phyloP scores from a whole-genome alignment of 2,888 invertebrate genomes.

The Agriotes lineatus region DNA sequence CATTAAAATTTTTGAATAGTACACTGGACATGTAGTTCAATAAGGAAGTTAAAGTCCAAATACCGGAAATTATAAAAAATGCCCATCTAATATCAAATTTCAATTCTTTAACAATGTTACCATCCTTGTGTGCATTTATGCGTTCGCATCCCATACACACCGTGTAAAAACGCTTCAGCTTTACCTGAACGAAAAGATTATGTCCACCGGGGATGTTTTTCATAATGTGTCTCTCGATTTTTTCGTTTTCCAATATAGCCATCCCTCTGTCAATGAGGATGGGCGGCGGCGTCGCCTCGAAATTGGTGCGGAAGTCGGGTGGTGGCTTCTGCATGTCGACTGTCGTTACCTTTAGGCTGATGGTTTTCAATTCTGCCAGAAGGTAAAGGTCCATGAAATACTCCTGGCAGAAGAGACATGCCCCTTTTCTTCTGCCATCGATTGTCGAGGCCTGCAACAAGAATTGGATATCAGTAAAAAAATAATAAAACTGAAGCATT shows the following conservation, averaged over 20 bases:
- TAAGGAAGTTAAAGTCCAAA: too few relatives aligned
- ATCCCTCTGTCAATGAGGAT: slow-evolving; percentile 93
- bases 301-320: slow-evolving; percentile 92
- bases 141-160: too few relatives aligned
- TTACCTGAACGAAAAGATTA: slow-evolving; percentile 90
- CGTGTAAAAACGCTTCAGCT: too few relatives aligned
- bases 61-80: too few relatives aligned
- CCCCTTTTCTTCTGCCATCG: slow-evolving; percentile 97
- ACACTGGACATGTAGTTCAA: too few relatives aligned
- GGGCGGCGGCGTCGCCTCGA: slow-evolving; percentile 94
- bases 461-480: slow-evolving; percentile 30
- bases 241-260: slow-evolving; percentile 94
- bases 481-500: too few relatives aligned
- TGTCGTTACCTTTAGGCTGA: slow-evolving; percentile 94
- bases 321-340: slow-evolving; percentile 97
- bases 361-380: slow-evolving; percentile 93
- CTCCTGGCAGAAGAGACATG: slow-evolving; percentile 99
- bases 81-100: too few relatives aligned
- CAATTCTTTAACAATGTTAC: too few relatives aligned
- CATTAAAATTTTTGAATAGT: too few relatives aligned
- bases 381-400: slow-evolving; percentile 99
- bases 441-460: slow-evolving; percentile 93
- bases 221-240: slow-evolving; percentile 96
- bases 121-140: too few relatives aligned
- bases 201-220: slow-evolving; percentile 96